Evolutionary conservation across 2,888 invertebrate species (phyloP).

Genomic region (Euzophera pinguis): DNA sequence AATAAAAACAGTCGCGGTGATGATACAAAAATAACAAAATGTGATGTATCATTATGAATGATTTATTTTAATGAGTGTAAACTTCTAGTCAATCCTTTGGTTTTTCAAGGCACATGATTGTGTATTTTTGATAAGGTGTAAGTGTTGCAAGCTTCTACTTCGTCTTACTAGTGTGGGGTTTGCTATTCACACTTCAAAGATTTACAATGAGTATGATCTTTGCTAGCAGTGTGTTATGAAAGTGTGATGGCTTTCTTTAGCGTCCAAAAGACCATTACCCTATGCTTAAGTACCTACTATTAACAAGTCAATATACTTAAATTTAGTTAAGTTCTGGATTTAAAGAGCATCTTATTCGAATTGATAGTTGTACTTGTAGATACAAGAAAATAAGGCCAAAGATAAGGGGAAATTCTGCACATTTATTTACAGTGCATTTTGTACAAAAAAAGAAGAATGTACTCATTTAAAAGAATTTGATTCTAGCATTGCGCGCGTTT

Average conservation of each 20-base stretch:
- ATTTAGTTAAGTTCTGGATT: slow-evolving; percentile 26
- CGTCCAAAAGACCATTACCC: slow-evolving; percentile 30
- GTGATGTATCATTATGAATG: slow-evolving; percentile 12
- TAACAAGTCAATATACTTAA: slow-evolving; percentile 38
- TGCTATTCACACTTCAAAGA: slow-evolving; percentile 50
- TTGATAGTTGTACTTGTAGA: not conserved
- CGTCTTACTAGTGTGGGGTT: slow-evolving; percentile 50
- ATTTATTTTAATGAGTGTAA: slow-evolving; percentile 21
- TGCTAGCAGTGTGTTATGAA: slow-evolving; percentile 43
- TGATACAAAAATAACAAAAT: slow-evolving; percentile 23
- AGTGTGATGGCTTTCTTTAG: slow-evolving; percentile 54
- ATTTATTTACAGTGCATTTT: too few species aligned
- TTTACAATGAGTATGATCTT: slow-evolving; percentile 34
- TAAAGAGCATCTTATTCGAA: slow-evolving; percentile 52
- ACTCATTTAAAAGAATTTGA: too few species aligned
- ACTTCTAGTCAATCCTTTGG: slow-evolving; percentile 5
- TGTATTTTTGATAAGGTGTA: slow-evolving; percentile 30
- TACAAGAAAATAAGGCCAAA: not conserved
- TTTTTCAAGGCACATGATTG: slow-evolving; percentile 12
- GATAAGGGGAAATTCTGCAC: too few species aligned
- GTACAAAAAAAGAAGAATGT: too few species aligned
- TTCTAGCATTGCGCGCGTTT: too few species aligned
- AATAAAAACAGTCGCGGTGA: slow-evolving; percentile 22
- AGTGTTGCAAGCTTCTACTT: slow-evolving; percentile 72
- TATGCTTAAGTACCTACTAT: slow-evolving; percentile 41